Evolutionary conservation across 2,797 vertebrate species (phyloP), one percentile per base, ranked within the genome.

Genomic region (Lerista edwardsae): DNA sequence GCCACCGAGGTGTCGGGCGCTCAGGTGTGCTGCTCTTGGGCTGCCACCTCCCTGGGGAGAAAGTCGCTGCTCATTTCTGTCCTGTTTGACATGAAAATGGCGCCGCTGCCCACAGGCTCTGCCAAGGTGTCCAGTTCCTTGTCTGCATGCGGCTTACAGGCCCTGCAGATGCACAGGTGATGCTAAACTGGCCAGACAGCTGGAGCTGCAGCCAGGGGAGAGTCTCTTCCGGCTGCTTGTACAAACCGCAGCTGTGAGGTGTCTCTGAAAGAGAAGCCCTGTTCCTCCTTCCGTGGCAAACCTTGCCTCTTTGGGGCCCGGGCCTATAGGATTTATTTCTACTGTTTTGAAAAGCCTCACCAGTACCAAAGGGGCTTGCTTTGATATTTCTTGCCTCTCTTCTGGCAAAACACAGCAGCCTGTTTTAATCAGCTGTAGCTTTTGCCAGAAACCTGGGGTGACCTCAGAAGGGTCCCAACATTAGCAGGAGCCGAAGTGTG

Each of bases 41-140:
- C 62, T 44, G 5, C 31, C 4, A 0, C 67, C 31, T 75, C 29
- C 62, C 0, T 0, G 1, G 29, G 74, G 10, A 68, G 34, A 64
- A 65, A 39, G 57, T 61, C 36, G 5, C 51, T 80, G 78, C 75
- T 89, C 84, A 27, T 74, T 64, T 82, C 1, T 0, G 64, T 72
- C 67, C 79, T 69, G 36, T 34, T 27, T 8, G 11, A n/a, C 19
- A 23, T 3, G 1, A 15, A 25, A 76, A 47, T 51, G 27, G 21
- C 44, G 14, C 77, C 21, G 17, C 77, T 25, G 67, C 82, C 72
- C 29, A 34, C 8, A 36, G n/a, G n/a, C 21, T 29, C 55, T 36
- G n/a, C 29, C 0, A 0, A 62, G 47, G 12, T 29, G 41, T 17
- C 19, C 0, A 0, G 0, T 2, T 67, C n/a, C 44, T 34, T 65